Percentiles rank a stretch among this genome's conserved stretches.
Evolutionary conservation across 2,888 invertebrate species (phyloP).

Genomic region (Prenolepis imparis): DNA sequence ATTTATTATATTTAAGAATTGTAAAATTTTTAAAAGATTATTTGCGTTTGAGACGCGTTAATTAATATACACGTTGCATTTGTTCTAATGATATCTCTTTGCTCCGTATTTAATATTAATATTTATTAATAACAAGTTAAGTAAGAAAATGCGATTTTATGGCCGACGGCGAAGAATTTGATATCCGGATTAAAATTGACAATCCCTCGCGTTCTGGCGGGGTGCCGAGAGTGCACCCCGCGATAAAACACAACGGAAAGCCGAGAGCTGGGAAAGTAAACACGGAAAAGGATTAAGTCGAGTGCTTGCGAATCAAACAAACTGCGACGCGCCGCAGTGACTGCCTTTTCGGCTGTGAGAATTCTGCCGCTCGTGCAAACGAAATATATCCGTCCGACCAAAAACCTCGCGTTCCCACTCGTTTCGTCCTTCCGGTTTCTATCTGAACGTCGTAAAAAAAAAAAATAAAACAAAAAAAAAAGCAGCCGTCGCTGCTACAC

Average conservation of each 20-base stretch:
- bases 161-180: neutral
- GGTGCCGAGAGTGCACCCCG: slow-evolving; percentile 5
- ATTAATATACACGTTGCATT: neutral
- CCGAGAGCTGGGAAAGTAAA: slow-evolving; percentile 76
- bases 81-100: neutral
- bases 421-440: slow-evolving; percentile 48
- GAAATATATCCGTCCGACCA: slow-evolving; percentile 36
- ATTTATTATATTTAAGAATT: neutral
- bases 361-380: slow-evolving; percentile 61
- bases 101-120: neutral
- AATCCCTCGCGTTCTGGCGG: neutral
- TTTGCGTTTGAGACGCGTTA: neutral
- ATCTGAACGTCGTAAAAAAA: slow-evolving; percentile 43
- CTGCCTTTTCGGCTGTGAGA: slow-evolving; percentile 65
- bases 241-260: slow-evolving; percentile 65
- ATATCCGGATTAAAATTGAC: slow-evolving; percentile 23
- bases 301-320: slow-evolving; percentile 68
- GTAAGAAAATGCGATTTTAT: neutral
- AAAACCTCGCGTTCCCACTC: slow-evolving; percentile 25
- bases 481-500: slow-evolving; percentile 12
- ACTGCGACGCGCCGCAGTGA: slow-evolving; percentile 34
- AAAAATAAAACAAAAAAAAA: slow-evolving; percentile 44
- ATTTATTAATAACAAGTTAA: neutral
- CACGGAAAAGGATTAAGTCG: slow-evolving; percentile 74
- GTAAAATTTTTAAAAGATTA: neutral